Percentiles rank a stretch among this genome's conserved stretches.
Evolutionary conservation across 2,113 vertebrate genomes (phyloP).

Genomic region (Psittacus erithacus): DNA sequence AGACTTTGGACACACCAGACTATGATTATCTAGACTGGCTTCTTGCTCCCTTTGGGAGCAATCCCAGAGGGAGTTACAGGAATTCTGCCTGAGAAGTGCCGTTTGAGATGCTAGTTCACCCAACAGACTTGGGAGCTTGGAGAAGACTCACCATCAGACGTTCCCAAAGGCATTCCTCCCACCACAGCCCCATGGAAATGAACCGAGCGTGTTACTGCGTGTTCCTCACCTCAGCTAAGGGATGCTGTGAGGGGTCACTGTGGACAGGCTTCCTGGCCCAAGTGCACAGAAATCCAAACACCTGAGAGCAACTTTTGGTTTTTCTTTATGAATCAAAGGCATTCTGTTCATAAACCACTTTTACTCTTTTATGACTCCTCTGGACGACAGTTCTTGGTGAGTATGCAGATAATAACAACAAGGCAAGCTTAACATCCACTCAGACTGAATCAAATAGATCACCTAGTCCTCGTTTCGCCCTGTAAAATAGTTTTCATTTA

Average conservation of each 20-base stretch:
- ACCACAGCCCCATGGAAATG: not conserved
- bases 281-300: slow-evolving; percentile 22
- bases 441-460: slow-evolving; percentile 65
- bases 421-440: slow-evolving; percentile 73
- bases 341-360: slow-evolving; percentile 71
- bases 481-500: slow-evolving; percentile 82
- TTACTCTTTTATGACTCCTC: slow-evolving; percentile 72
- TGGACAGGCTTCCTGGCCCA: not conserved
- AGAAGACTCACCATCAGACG: not conserved
- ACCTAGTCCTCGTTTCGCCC: slow-evolving; percentile 68
- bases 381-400: slow-evolving; percentile 69
- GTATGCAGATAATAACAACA: slow-evolving; percentile 71
- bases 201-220: rapidly evolving
- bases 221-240: not conserved
- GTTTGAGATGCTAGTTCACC: not conserved
- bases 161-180: not conserved
- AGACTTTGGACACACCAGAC: not conserved
- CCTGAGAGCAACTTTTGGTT: not conserved
- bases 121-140: not conserved
- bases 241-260: not conserved
- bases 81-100: not conserved
- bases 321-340: slow-evolving; percentile 63
- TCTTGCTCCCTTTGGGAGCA: not conserved
- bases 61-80: not conserved
- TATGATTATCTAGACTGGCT: not conserved